A percentile compares a stretch with the other conserved stretches of the same genome.
These are phyloP conservation scores for Amphibalanus amphitrite DNA, from an alignment of 1,140 invertebrate genomes.

Conservation along the genomic window DNA sequence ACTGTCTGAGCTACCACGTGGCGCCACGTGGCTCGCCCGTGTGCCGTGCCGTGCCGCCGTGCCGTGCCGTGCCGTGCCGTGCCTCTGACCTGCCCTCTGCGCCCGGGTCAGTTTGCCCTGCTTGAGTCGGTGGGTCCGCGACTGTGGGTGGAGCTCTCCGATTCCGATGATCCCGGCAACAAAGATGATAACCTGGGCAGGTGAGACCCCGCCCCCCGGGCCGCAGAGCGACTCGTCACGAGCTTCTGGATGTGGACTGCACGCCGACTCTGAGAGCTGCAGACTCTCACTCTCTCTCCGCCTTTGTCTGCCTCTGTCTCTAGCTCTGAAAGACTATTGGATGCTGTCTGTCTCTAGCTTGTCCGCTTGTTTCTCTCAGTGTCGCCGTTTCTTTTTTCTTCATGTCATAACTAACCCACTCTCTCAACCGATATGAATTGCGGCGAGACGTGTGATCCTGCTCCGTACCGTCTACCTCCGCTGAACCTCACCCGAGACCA, in stretches of 20 bases:
- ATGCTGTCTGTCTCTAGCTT: neutral
- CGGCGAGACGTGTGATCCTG: too few relatives aligned
- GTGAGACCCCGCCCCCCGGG: constrained; percentile 31
- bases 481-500: neutral
- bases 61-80: neutral
- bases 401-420: too few relatives aligned
- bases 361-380: neutral
- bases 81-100: neutral
- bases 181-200: constrained; percentile 65
- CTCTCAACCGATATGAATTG: too few relatives aligned
- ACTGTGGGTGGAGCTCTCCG: constrained; percentile 56
- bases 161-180: constrained; percentile 60
- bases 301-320: neutral
- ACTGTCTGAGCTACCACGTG: neutral
- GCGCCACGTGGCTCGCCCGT: too few relatives aligned
- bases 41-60: neutral
- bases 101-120: constrained; percentile 24
- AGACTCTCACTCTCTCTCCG: neutral
- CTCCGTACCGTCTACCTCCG: too few relatives aligned
- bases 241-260: too few relatives aligned
- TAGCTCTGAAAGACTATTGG: too few relatives aligned
- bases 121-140: constrained; percentile 45
- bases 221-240: neutral
- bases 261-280: too few relatives aligned
- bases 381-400: too few relatives aligned